These are phyloP conservation scores for Hemicentrotus pulcherrimus DNA, from an alignment of 35 echinoderm and acorn worm species.

Conservation along the genomic window DNA sequence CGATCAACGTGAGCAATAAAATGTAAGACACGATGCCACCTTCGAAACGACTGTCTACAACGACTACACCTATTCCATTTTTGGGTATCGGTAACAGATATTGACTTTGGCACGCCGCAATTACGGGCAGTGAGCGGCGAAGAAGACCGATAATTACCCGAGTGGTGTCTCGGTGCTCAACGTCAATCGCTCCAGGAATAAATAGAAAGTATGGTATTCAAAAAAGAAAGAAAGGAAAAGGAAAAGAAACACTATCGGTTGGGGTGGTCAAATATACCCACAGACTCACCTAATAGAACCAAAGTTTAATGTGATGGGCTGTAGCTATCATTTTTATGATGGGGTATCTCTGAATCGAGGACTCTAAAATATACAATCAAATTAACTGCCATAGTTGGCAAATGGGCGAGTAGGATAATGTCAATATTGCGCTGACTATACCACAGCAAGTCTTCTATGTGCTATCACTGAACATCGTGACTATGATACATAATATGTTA, in stretches of 20 bases:
- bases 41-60: conserved; percentile 7
- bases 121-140: conserved; percentile 30
- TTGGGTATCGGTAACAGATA: conserved; percentile 26
- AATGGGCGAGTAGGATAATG: too few relatives aligned
- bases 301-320: neutral
- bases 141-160: conserved; percentile 41
- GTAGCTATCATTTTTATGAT: neutral
- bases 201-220: neutral
- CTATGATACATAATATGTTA: too few relatives aligned
- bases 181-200: neutral
- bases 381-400: too few relatives aligned
- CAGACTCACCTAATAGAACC: neutral
- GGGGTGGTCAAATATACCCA: neutral
- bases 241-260: conserved; percentile 8
- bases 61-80: neutral
- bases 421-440: too few relatives aligned
- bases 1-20: neutral
- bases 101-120: conserved; percentile 52
- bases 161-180: conserved; percentile 4
- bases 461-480: too few relatives aligned
- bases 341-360: too few relatives aligned
- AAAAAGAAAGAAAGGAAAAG: neutral
- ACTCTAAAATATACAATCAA: too few relatives aligned
- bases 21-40: neutral
- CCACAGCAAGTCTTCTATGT: too few relatives aligned